Evolutionary conservation across 2,888 invertebrate species (phyloP), one percentile per base, ranked within the genome.

Genomic region (Drosophila leonis): DNA sequence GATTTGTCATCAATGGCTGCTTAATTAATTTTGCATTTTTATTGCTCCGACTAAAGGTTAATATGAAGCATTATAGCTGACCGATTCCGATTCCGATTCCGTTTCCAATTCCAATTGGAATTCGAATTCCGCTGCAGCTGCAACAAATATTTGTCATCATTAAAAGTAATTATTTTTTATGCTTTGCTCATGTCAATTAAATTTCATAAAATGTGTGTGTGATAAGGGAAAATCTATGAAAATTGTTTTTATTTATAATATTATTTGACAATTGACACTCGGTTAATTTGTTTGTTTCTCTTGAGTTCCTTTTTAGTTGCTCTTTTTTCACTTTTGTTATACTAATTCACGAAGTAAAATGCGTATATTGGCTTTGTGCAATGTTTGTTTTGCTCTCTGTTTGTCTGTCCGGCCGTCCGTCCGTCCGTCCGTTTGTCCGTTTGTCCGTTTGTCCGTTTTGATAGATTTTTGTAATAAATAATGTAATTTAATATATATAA

Each of bases 1-100:
- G 57, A 46, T 35, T 44, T 60, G 46, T 60, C 37, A 10, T 48
- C 35, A 41, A 68, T 69, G 33, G 33, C 46, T 35, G 42, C 33
- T 60, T 48, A 68, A 75, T 75, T 69, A 41, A 63, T 66, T 62
- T 60, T 35, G 18, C 31, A 24, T 54, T 57, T 57, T 33, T 4
- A 54, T 48, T 56, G 42, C 31, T 10, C 3, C 6, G 46, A n/a
- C 49, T 9, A 10, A n/a, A 33, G 41, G 29, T 37, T 62, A 70
- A 66, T 37, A 44, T 48, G 55, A 29, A 39, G n/a, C 20, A 42
- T 42, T 48, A 54, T 52, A 27, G 20, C 57, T 65, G 29, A 54
- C 12, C 27, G 39, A 52, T 42, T 39, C 12, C 54, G 27, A 20
- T 29, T 12, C 42, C 42, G 1, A 42, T 42, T 42, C 12, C 18